Percentiles rank a stretch among this genome's conserved stretches.
These are phyloP conservation scores for Pantherophis vulpinus DNA, from an alignment of 2,797 vertebrate species.

Conservation along the genomic window DNA sequence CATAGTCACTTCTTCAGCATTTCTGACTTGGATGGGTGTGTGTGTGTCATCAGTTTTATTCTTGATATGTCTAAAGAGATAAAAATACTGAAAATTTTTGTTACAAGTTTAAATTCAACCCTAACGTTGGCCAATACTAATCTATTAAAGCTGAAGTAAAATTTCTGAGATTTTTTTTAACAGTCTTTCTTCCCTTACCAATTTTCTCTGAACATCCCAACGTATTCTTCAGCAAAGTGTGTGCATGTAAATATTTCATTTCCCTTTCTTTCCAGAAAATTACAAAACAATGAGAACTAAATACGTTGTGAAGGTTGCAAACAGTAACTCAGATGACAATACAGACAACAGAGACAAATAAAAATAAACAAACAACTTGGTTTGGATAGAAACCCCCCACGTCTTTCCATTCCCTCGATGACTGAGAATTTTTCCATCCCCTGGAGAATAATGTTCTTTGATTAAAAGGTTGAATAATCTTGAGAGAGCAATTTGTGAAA, in stretches of 20 bases:
- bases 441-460: background rate
- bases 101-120: background rate
- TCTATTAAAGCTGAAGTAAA: background rate
- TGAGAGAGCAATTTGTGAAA: background rate
- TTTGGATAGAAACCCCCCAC: background rate
- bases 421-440: background rate
- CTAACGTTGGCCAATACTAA: background rate
- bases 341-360: background rate
- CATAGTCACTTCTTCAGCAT: background rate
- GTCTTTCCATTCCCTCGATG: background rate
- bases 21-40: background rate
- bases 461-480: background rate
- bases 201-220: background rate
- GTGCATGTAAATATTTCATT: background rate
- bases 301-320: background rate
- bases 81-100: background rate
- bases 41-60: background rate
- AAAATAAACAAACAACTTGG: background rate
- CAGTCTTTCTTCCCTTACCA: background rate
- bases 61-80: background rate
- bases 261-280: background rate
- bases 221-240: background rate
- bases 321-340: background rate
- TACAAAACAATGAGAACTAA: background rate
- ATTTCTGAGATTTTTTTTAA: background rate